These are phyloP conservation scores for Macropis europaea DNA, from an alignment of 2,888 invertebrate genomes.

Conservation along the genomic window DNA sequence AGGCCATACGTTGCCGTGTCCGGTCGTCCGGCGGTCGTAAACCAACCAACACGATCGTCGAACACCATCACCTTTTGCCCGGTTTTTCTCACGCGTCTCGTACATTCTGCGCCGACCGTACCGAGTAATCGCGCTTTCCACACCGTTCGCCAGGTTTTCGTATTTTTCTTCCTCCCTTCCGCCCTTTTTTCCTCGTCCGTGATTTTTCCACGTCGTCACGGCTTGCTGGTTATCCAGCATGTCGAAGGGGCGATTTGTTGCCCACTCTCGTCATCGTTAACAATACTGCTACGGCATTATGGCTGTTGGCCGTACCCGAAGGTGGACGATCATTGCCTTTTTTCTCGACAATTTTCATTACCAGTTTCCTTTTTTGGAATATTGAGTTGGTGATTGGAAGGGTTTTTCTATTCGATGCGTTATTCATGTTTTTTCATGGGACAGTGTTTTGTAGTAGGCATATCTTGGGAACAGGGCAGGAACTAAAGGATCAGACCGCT, in stretches of 20 bases:
- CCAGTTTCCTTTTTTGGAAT: no score
- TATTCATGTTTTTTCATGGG: no score
- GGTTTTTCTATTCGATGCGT: no score
- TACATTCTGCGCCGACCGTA: conserved; percentile 15
- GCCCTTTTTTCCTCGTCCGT: background rate
- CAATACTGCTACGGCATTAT: background rate
- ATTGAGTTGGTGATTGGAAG: no score
- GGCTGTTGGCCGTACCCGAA: no score
- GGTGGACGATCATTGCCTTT: no score
- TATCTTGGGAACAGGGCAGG: no score
- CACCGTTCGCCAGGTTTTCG: background rate
- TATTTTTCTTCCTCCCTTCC: background rate
- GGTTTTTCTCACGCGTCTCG: conserved; percentile 26
- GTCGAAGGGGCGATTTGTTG: conserved; percentile 1
- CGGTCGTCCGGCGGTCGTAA: conserved; percentile 39
- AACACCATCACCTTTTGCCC: conserved; percentile 10
- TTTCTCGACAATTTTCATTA: no score
- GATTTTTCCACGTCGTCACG: background rate
- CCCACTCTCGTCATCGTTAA: conserved; percentile 2
- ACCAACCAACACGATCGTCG: conserved; percentile 32
- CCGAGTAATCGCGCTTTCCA: conserved; percentile 28
- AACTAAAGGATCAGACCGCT: no score
- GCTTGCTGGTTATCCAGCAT: background rate
- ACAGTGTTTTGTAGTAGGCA: no score
- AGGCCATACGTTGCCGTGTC: conserved; percentile 62